A percentile compares a stretch with the other conserved stretches of the same genome.
phyloP scores from a whole-genome alignment of 2,888 invertebrate species.

The Oscheius sp. region DNA sequence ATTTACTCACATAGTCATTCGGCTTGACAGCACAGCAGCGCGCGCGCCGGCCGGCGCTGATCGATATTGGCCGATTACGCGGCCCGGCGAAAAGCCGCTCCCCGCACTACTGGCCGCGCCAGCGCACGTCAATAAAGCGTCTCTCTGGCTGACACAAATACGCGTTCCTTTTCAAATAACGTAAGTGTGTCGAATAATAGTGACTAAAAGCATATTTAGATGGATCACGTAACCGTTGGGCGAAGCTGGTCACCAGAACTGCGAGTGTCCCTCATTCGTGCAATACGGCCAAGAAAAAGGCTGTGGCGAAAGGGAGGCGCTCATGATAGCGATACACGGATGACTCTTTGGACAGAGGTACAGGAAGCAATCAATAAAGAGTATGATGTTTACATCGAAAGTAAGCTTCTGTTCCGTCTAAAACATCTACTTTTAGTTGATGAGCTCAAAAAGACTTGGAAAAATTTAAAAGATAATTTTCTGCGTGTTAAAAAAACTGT shows the following conservation, averaged over 20 bases:
- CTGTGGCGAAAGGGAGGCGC: constrained; percentile 22
- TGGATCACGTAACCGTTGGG: constrained; percentile 15
- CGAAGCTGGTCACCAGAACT: constrained; percentile 33
- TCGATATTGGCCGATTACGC: constrained; percentile 33
- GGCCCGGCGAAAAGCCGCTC: constrained; percentile 20
- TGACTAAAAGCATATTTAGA: neutral
- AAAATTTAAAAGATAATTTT: constrained; percentile 34
- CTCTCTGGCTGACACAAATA: neutral
- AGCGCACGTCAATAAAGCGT: constrained; percentile 6
- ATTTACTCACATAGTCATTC: neutral
- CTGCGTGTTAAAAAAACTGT: constrained; percentile 18
- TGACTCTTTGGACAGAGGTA: constrained; percentile 13
- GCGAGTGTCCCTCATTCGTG: constrained; percentile 17
- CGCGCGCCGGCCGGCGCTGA: constrained; percentile 14
- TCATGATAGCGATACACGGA: constrained; percentile 17
- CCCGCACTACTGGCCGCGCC: constrained; percentile 7
- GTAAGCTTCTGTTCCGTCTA: neutral
- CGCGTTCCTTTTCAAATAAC: neutral
- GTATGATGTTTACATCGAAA: constrained; percentile 22
- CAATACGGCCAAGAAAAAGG: constrained; percentile 2
- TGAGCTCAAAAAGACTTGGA: constrained; percentile 34
- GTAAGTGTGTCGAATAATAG: neutral
- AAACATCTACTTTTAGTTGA: constrained; percentile 14
- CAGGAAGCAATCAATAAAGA: constrained; percentile 12
- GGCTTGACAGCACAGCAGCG: neutral